Percentiles rank a stretch among this genome's conserved stretches.
Conservation (phyloP, 2,113 vertebrate species). For the Corvus moneduloides region DNA sequence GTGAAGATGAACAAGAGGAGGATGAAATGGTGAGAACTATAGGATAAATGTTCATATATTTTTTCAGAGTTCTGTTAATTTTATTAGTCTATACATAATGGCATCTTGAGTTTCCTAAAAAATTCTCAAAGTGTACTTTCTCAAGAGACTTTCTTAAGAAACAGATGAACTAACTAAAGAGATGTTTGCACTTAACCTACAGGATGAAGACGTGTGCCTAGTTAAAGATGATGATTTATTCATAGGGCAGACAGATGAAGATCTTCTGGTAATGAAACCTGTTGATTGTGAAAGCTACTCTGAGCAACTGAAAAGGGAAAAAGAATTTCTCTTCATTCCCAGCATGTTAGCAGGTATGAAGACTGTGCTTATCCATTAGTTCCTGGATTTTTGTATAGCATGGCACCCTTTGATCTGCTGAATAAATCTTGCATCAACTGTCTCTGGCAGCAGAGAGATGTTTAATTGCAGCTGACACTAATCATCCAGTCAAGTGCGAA, state of each 20-base stretch:
- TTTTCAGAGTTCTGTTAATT: neutral
- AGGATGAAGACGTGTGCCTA: slow-evolving; percentile 82
- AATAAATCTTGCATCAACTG: neutral
- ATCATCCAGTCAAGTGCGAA: neutral
- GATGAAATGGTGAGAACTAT: slow-evolving; percentile 29
- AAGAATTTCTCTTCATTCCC: slow-evolving; percentile 82
- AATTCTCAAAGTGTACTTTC: neutral
- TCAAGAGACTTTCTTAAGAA: neutral
- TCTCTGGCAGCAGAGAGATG: neutral
- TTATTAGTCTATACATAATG: neutral
- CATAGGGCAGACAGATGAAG: slow-evolving; percentile 70
- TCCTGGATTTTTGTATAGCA: neutral
- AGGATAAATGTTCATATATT: neutral
- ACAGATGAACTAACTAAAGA: neutral
- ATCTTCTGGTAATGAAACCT: slow-evolving; percentile 80
- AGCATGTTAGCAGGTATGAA: slow-evolving; percentile 80
- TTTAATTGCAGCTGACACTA: neutral
- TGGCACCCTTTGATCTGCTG: neutral
- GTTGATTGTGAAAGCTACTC: slow-evolving; percentile 80
- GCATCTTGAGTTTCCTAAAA: neutral
- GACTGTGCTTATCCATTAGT: neutral
- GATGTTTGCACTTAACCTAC: neutral
- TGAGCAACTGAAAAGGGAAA: slow-evolving; percentile 73
- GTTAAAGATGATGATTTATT: slow-evolving; percentile 76
- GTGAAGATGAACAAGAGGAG: slow-evolving; percentile 49